Evolutionary conservation across 2,888 invertebrate species (phyloP).

Genomic region (Caenorhabditis zanzibari): DNA sequence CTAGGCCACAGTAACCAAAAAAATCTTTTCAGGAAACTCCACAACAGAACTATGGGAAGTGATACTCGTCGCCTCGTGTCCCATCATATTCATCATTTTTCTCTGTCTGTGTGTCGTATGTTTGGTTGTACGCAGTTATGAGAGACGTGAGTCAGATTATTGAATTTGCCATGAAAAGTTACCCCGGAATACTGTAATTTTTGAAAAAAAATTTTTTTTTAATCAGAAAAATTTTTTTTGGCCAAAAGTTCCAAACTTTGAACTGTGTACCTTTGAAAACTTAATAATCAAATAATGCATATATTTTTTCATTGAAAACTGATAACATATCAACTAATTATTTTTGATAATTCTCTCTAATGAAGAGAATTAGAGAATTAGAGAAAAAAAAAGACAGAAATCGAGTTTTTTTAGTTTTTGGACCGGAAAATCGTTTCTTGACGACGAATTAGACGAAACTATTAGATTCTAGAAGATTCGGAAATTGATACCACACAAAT

Average conservation of each 20-base stretch:
- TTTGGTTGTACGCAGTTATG: constrained; percentile 63
- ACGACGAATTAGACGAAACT: not conserved
- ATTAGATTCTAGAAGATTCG: constrained; percentile 1
- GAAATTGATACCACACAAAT: no score
- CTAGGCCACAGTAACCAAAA: not conserved
- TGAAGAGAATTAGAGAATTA: not conserved
- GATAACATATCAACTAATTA: no score
- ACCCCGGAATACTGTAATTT: no score
- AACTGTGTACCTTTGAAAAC: no score
- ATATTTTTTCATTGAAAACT: not conserved
- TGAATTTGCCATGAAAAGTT: no score
- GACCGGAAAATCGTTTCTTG: constrained; percentile 4
- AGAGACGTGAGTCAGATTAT: constrained; percentile 66
- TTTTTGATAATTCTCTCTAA: not conserved
- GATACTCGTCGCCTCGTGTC: constrained; percentile 65
- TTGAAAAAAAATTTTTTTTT: not conserved
- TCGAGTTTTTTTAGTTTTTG: constrained; percentile 13
- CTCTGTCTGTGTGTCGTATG: constrained; percentile 65
- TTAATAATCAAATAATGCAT: not conserved
- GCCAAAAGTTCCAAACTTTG: no score
- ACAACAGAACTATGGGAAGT: constrained; percentile 67
- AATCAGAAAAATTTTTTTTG: constrained; percentile 6
- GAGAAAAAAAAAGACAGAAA: not conserved
- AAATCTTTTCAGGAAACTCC: constrained; percentile 37
- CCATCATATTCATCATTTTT: constrained; percentile 66